These are phyloP conservation scores for Urocynchramus pylzowi DNA, from an alignment of 2,113 vertebrate genomes.

Conservation along the genomic window DNA sequence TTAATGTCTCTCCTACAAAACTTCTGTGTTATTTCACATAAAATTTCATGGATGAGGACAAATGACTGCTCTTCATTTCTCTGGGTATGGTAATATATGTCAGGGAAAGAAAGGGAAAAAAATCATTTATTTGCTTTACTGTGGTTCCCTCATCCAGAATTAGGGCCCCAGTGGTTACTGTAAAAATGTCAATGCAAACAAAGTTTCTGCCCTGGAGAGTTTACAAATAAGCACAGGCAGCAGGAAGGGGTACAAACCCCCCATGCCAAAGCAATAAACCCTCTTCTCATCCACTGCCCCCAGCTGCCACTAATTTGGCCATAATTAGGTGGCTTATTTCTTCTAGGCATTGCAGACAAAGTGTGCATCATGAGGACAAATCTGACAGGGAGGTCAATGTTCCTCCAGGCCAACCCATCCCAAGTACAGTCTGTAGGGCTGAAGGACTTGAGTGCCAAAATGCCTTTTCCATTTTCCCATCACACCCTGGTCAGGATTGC, in stretches of 20 bases:
- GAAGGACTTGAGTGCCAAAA: background rate
- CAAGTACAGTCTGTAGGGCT: rapidly evolving
- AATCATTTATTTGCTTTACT: background rate
- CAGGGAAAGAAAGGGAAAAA: background rate
- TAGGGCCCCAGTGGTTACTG: background rate
- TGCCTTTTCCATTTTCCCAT: background rate
- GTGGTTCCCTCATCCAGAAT: background rate
- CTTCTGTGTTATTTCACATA: background rate
- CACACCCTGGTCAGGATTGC: rapidly evolving
- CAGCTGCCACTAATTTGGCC: background rate
- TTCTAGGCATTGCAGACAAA: background rate
- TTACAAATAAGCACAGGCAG: background rate
- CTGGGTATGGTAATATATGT: background rate
- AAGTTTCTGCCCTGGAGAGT: background rate
- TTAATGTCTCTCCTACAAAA: background rate
- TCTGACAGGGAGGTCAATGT: background rate
- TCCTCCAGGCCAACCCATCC: background rate
- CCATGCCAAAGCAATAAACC: background rate
- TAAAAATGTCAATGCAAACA: background rate
- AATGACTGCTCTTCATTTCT: background rate
- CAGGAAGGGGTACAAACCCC: background rate
- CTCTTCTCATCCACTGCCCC: background rate
- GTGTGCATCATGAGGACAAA: background rate
- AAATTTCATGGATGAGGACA: background rate
- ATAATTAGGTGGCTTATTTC: background rate